Evolutionary conservation across 2,113 vertebrate genomes (phyloP), one percentile per base, ranked within the genome.

Genomic region (Nothocercus julius): DNA sequence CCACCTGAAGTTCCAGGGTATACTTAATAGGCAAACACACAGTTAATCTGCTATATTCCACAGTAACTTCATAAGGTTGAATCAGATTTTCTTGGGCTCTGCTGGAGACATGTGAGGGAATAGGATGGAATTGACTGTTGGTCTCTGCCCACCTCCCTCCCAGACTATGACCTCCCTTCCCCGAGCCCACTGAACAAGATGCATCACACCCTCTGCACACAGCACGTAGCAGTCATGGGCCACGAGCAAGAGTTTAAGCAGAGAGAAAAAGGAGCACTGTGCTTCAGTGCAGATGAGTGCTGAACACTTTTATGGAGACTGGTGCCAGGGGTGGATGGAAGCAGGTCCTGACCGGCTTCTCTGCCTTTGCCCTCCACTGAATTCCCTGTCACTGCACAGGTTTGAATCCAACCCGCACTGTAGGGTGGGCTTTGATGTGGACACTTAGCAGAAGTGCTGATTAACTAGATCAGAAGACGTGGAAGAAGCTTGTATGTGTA

Each of bases 321-420:
- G 32, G 40, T 78, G 61, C 40, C 44, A 13, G 1, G 3, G 56
- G 49, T 32, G 9, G 24, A 22, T 9, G 7, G 76, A n/a, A 63
- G 47, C 32, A 51, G 36, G 34, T 34, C 40, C 27, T 1, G 2
- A 40, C 34, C 0, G 0, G 19, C 47, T 80, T 75, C n/a, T 36
- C 28, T 69, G 19, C n/a, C 47, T 63, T 79, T 78, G 61, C 11
- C 42, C 11, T 25, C 20, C 25, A 5, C 20, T 40, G 8, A 8
- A 16, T 90, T 79, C 18, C 18, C 25, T 0, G 0, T 63, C 47
- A 63, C 34, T 24, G 40, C 17, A 22, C 58, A 72, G 27, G 15
- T 61, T 44, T 56, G 34, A 36, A 20, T 85, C n/a, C 15, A 32
- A 27, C 25, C 62, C 8, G 49, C 11, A 32, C 2, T 11, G 30